phyloP scores from a whole-genome alignment of 2,113 vertebrate species.

The Heteronetta atricapilla region DNA sequence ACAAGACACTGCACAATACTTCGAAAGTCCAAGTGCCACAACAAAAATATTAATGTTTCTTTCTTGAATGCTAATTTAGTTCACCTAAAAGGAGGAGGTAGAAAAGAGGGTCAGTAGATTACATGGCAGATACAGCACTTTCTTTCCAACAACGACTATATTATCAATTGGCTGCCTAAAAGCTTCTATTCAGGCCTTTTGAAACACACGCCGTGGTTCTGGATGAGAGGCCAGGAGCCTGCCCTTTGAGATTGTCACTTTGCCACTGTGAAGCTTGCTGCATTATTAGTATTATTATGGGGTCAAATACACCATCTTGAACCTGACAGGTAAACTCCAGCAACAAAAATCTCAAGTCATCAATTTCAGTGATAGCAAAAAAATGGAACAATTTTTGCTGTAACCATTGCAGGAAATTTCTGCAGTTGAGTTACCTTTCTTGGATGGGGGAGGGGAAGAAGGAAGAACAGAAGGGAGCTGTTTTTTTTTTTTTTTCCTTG shows the following conservation, averaged over 20 bases:
- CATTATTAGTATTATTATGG: neutral
- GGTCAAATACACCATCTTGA: neutral
- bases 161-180: neutral
- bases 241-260: neutral
- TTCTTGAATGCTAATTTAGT: neutral
- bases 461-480: neutral
- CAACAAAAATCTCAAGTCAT: neutral
- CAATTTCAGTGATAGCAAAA: constrained; percentile 21
- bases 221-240: neutral
- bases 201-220: neutral
- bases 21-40: neutral
- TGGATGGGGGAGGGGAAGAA: neutral
- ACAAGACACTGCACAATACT: neutral
- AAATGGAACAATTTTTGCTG: neutral
- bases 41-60: neutral
- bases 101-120: neutral
- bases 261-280: neutral
- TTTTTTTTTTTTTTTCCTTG: neutral
- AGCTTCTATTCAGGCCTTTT: neutral
- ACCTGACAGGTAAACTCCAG: neutral
- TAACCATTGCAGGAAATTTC: neutral
- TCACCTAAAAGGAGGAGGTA: neutral
- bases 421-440: neutral
- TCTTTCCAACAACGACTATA: neutral
- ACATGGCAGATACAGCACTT: neutral